phyloP scores from a whole-genome alignment of 2,797 vertebrate genomes.

The Acipenser oxyrinchus region DNA sequence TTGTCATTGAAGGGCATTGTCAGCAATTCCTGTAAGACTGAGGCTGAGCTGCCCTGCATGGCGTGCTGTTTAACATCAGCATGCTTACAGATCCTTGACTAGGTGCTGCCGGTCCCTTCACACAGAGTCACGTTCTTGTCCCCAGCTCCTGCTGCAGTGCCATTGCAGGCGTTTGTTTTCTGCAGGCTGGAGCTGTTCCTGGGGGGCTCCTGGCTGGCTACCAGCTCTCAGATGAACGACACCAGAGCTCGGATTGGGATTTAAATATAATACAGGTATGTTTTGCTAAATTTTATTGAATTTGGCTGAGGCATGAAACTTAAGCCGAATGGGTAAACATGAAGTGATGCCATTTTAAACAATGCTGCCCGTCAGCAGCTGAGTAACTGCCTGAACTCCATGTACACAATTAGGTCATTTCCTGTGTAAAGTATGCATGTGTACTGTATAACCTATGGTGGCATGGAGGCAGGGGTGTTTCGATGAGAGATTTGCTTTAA shows the following conservation, averaged over 20 bases:
- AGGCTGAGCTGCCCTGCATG: no score
- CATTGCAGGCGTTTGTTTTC: slow-evolving; percentile 35
- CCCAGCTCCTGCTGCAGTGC: no score
- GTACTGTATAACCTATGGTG: slow-evolving; percentile 45
- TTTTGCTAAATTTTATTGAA: slow-evolving; percentile 67
- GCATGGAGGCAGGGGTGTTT: slow-evolving; percentile 36
- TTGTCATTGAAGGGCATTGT: no score
- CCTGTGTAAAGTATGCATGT: slow-evolving; percentile 64
- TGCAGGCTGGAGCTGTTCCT: slow-evolving; percentile 50
- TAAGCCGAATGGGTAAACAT: slow-evolving; percentile 62
- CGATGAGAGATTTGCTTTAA: slow-evolving; percentile 30
- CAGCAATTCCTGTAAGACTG: no score
- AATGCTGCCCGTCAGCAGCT: slow-evolving; percentile 66
- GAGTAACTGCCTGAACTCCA: slow-evolving; percentile 59
- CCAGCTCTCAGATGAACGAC: slow-evolving; percentile 58
- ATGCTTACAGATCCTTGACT: no score
- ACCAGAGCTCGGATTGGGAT: slow-evolving; percentile 37
- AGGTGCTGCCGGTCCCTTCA: no score
- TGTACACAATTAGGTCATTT: slow-evolving; percentile 77
- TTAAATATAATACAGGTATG: slow-evolving; percentile 59
- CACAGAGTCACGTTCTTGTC: no score
- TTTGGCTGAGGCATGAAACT: slow-evolving; percentile 60
- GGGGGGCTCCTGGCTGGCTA: slow-evolving; percentile 49
- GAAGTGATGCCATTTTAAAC: slow-evolving; percentile 69
- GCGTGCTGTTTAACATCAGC: no score